Percentiles rank a stretch among this genome's conserved stretches.
phyloP scores from a whole-genome alignment of 2,797 vertebrate genomes.

The Lophius americanus region DNA sequence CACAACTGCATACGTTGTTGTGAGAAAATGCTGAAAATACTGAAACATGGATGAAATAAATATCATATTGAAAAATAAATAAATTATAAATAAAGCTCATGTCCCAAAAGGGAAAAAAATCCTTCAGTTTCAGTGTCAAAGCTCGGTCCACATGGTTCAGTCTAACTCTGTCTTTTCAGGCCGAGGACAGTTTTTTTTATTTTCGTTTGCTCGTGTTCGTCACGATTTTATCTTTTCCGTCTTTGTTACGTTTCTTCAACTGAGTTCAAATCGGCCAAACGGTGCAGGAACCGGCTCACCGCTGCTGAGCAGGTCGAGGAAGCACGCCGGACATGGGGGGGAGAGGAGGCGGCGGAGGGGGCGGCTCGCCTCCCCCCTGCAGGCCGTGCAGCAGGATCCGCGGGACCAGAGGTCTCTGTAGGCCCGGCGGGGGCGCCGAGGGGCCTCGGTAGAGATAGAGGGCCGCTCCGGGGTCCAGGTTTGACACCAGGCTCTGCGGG shows the following conservation, averaged over 20 bases:
- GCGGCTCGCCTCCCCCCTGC: slow-evolving; percentile 89
- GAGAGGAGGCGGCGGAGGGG: slow-evolving; percentile 85
- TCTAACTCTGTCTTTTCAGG: slow-evolving; percentile 30
- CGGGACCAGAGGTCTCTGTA: slow-evolving; percentile 94
- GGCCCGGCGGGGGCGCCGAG: slow-evolving; percentile 90
- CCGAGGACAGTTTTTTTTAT: slow-evolving; percentile 20
- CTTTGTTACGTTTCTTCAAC: slow-evolving; percentile 35
- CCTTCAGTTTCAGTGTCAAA: slow-evolving; percentile 39
- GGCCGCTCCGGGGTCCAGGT: slow-evolving; percentile 93
- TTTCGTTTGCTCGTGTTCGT: slow-evolving; percentile 14
- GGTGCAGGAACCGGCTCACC: slow-evolving; percentile 80
- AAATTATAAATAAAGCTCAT: slow-evolving; percentile 78
- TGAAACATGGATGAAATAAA: slow-evolving; percentile 72
- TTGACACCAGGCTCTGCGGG: slow-evolving; percentile 94
- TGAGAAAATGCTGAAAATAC: slow-evolving; percentile 55
- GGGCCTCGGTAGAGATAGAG: slow-evolving; percentile 95
- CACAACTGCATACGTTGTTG: slow-evolving; percentile 35
- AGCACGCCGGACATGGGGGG: slow-evolving; percentile 91
- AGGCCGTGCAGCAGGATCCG: slow-evolving; percentile 96
- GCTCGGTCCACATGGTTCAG: slow-evolving; percentile 50
- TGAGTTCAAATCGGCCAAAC: slow-evolving; percentile 54
- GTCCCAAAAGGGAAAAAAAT: slow-evolving; percentile 47
- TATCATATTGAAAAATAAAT: slow-evolving; percentile 77
- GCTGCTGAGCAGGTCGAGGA: slow-evolving; percentile 89
- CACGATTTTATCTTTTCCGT: slow-evolving; percentile 28